These are phyloP conservation scores for Peromyscus californicus DNA, from an alignment of 2,113 vertebrate species.

Conservation along the genomic window DNA sequence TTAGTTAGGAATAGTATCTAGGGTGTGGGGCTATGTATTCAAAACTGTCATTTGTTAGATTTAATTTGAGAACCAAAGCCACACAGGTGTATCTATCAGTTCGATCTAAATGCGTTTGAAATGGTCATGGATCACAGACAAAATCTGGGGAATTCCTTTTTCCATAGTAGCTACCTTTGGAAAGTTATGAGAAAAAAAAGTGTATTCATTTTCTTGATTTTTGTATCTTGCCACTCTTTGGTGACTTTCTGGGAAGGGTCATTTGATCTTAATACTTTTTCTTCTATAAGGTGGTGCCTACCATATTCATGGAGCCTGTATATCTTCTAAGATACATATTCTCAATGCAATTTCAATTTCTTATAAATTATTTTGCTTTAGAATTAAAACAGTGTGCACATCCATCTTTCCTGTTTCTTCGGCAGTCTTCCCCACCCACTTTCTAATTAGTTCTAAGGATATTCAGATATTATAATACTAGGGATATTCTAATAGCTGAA, in stretches of 20 bases:
- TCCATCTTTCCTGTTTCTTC: not conserved
- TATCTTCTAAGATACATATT: conserved; percentile 33
- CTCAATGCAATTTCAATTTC: conserved; percentile 36
- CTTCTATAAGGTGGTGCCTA: conserved; percentile 47
- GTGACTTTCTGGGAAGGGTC: not conserved
- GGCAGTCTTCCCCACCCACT: not conserved
- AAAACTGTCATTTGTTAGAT: conserved; percentile 56
- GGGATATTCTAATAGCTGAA: conserved; percentile 18
- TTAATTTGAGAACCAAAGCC: conserved; percentile 63
- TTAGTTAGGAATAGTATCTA: conserved; percentile 69
- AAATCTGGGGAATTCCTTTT: conserved; percentile 13
- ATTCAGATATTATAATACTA: conserved; percentile 2
- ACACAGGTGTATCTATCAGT: conserved; percentile 44
- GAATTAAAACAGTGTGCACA: conserved; percentile 7
- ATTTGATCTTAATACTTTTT: conserved; percentile 54
- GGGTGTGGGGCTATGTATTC: conserved; percentile 30
- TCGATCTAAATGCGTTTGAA: conserved; percentile 51
- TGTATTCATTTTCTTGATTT: not conserved
- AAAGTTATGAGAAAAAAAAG: conserved; percentile 35
- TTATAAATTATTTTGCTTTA: conserved; percentile 29
- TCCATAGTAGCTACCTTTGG: not conserved
- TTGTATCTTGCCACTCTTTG: conserved; percentile 7
- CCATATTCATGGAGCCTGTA: conserved; percentile 45
- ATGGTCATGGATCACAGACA: conserved; percentile 6
- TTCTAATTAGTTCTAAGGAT: conserved; percentile 10